Evolutionary conservation across 2,888 invertebrate genomes (phyloP).

Genomic region (Drosophila nigricruria): DNA sequence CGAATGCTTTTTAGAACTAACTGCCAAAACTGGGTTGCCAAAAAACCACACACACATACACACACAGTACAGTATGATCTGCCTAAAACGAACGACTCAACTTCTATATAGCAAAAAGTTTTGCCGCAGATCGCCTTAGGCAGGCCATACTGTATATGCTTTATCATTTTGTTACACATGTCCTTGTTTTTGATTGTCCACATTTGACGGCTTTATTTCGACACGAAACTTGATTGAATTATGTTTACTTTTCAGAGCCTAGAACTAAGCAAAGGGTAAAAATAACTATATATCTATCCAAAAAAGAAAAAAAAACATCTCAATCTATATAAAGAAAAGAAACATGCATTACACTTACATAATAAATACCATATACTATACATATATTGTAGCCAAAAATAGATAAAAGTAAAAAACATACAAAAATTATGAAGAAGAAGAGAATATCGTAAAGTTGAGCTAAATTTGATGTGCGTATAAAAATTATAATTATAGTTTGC

Average conservation of each 20-base stretch:
- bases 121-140: not conserved
- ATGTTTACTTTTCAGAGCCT: conserved; percentile 47
- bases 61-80: not conserved
- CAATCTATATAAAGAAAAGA: not conserved
- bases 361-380: conserved; percentile 20
- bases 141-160: not conserved
- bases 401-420: conserved; percentile 11
- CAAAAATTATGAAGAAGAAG: not conserved
- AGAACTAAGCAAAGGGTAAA: conserved; percentile 27
- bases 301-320: not conserved
- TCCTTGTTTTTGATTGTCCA: not conserved
- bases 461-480: conserved; percentile 64
- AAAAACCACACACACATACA: conserved; percentile 7
- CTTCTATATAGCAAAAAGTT: no score
- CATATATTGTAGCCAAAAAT: conserved; percentile 14
- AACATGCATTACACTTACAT: conserved; percentile 24
- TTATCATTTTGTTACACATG: conserved; percentile 9
- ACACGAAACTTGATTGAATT: conserved; percentile 17
- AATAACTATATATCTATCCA: conserved; percentile 2
- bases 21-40: conserved; percentile 12
- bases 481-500: conserved; percentile 89
- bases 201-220: conserved; percentile 5
- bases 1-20: conserved; percentile 15
- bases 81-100: not conserved
- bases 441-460: conserved; percentile 24